Conservation (phyloP, 2,797 vertebrate genomes). For the Perodicticus potto region DNA sequence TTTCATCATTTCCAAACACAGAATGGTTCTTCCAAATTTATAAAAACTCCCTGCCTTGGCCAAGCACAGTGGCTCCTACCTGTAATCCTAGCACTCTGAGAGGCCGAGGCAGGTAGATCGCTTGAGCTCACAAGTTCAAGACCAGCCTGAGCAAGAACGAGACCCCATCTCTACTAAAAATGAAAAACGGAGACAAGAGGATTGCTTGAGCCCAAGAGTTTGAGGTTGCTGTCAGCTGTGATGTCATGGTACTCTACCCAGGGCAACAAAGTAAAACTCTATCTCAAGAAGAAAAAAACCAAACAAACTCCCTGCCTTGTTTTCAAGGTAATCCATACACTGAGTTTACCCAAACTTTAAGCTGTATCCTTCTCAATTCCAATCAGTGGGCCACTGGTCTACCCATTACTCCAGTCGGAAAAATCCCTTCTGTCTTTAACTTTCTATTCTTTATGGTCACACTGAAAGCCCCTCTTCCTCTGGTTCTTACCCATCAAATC, state of each 20-base stretch:
- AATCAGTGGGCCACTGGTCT: not conserved
- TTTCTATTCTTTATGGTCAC: not conserved
- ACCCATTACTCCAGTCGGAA: not conserved
- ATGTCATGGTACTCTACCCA: too few relatives aligned
- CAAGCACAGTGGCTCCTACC: too few relatives aligned
- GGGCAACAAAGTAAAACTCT: too few relatives aligned
- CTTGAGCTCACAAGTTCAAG: too few relatives aligned
- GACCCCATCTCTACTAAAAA: too few relatives aligned
- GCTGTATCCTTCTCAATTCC: not conserved
- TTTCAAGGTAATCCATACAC: not conserved
- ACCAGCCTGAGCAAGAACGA: too few relatives aligned
- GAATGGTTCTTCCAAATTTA: conserved; percentile 22
- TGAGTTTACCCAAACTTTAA: not conserved
- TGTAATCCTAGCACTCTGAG: too few relatives aligned
- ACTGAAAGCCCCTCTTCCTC: not conserved
- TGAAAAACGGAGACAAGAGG: too few relatives aligned
- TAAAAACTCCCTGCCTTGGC: not conserved
- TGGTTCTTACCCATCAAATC: not conserved
- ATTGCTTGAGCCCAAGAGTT: too few relatives aligned
- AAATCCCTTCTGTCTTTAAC: not conserved
- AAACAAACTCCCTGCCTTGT: not conserved
- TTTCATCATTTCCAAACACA: conserved; percentile 3
- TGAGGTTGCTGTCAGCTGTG: too few relatives aligned
- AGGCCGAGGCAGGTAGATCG: too few relatives aligned
- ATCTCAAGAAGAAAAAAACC: too few relatives aligned